phyloP scores from a whole-genome alignment of 2,888 invertebrate genomes.

The Aphodius granarius region DNA sequence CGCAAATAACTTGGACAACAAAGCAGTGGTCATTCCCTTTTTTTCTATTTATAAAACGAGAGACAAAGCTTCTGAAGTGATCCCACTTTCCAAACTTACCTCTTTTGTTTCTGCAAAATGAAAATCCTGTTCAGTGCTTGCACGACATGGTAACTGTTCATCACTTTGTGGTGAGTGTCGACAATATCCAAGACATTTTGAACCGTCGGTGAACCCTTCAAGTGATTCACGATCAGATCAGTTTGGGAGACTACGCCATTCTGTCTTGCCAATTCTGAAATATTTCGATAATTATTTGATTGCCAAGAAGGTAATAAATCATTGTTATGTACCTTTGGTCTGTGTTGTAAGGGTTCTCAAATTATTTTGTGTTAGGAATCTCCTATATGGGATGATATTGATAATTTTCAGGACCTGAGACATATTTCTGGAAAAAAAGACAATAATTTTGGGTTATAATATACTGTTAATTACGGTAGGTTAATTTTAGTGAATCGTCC shows the following conservation, averaged over 20 bases:
- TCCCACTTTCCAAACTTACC: conserved; percentile 40
- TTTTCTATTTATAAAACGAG: neutral
- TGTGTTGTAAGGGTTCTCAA: neutral
- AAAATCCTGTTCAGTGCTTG: conserved; percentile 61
- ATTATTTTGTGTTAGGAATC: neutral
- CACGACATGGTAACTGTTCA: conserved; percentile 61
- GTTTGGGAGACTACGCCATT: conserved; percentile 25
- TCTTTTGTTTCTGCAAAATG: conserved; percentile 58
- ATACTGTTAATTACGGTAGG: neutral
- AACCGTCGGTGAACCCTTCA: conserved; percentile 55
- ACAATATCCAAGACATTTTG: conserved; percentile 57
- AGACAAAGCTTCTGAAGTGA: neutral
- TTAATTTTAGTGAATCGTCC: neutral
- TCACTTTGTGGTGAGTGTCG: conserved; percentile 48
- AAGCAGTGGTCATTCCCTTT: neutral
- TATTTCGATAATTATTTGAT: neutral
- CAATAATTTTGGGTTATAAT: neutral
- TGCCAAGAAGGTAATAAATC: neutral
- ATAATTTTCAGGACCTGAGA: neutral
- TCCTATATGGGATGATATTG: neutral
- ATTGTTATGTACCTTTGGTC: conserved; percentile 8
- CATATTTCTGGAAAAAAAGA: neutral
- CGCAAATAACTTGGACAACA: neutral
- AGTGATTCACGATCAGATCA: conserved; percentile 55
- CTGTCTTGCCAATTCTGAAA: conserved; percentile 18